A percentile compares a stretch with the other conserved stretches of the same genome.
phyloP scores from a whole-genome alignment of 2,113 vertebrate genomes.

The Agapornis roseicollis region DNA sequence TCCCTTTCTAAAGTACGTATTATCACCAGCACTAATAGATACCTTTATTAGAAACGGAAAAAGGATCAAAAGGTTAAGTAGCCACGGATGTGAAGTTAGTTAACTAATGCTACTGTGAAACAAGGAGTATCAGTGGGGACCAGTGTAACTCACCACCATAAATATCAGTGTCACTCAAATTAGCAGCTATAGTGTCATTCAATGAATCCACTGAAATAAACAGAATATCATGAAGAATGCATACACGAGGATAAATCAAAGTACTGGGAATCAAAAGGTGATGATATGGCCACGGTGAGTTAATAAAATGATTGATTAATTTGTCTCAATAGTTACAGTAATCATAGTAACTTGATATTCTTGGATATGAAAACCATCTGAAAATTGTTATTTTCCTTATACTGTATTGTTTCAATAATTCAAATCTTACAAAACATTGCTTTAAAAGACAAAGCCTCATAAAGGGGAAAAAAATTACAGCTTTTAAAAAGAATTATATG shows the following conservation, averaged over 20 bases:
- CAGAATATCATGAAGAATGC: constrained; percentile 86
- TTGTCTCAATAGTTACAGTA: constrained; percentile 41
- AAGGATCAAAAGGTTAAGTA: constrained; percentile 64
- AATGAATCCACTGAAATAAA: constrained; percentile 99
- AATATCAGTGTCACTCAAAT: constrained; percentile 99
- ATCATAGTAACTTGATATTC: neutral
- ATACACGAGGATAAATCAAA: constrained; percentile 71
- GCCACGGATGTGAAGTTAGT: constrained; percentile 82
- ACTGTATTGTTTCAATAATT: neutral
- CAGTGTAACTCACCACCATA: constrained; percentile 97
- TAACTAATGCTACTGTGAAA: constrained; percentile 77
- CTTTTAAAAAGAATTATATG: neutral
- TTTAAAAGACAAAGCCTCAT: neutral
- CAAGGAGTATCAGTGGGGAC: constrained; percentile 78
- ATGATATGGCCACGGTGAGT: constrained; percentile 5
- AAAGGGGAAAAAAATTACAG: neutral
- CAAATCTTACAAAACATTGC: neutral
- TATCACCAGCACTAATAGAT: constrained; percentile 59
- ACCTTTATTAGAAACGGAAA: constrained; percentile 62
- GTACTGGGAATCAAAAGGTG: constrained; percentile 61
- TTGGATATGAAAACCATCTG: neutral
- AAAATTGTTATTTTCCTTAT: neutral
- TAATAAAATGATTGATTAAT: constrained; percentile 51
- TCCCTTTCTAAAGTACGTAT: constrained; percentile 20
- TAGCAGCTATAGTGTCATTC: constrained; percentile 99